phyloP scores from a whole-genome alignment of 2,113 vertebrate genomes.

The Tetraodon nigroviridis region DNA sequence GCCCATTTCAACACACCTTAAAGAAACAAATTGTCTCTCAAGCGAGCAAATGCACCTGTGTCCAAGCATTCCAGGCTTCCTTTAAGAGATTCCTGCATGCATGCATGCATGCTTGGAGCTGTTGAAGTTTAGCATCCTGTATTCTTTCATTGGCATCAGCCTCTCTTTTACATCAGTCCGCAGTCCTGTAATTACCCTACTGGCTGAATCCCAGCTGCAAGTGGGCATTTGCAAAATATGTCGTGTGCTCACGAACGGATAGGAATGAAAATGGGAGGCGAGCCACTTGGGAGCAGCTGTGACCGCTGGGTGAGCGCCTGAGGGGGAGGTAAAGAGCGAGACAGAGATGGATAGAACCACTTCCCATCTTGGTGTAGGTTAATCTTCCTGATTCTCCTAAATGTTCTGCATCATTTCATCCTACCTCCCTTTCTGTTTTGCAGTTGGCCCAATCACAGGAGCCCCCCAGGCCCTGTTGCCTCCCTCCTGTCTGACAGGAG shows the following conservation, averaged over 20 bases:
- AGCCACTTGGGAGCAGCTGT: constrained; percentile 45
- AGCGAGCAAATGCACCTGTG: too few species aligned
- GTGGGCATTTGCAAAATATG: constrained; percentile 26
- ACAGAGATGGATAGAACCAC: constrained; percentile 51
- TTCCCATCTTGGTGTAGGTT: constrained; percentile 53
- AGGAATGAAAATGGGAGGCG: constrained; percentile 60
- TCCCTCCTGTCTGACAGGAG: constrained; percentile 21
- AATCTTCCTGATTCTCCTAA: constrained; percentile 52
- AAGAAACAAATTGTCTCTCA: too few species aligned
- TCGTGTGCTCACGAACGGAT: constrained; percentile 36
- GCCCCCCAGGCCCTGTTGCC: background rate
- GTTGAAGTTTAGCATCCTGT: background rate
- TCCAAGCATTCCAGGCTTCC: too few species aligned
- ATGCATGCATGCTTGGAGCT: too few species aligned
- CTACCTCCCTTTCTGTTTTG: constrained; percentile 3
- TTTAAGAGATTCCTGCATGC: too few species aligned
- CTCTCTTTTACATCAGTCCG: constrained; percentile 36
- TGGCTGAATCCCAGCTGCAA: constrained; percentile 45
- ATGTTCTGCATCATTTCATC: constrained; percentile 15
- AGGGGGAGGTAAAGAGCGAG: constrained; percentile 33
- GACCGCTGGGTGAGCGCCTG: constrained; percentile 21
- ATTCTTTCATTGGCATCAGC: constrained; percentile 27
- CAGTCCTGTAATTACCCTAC: constrained; percentile 55
- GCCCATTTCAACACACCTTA: too few species aligned
- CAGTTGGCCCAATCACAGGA: constrained; percentile 12